These are phyloP conservation scores for Coryphaenoides rupestris DNA, from an alignment of 2,113 vertebrate species.

Conservation along the genomic window DNA sequence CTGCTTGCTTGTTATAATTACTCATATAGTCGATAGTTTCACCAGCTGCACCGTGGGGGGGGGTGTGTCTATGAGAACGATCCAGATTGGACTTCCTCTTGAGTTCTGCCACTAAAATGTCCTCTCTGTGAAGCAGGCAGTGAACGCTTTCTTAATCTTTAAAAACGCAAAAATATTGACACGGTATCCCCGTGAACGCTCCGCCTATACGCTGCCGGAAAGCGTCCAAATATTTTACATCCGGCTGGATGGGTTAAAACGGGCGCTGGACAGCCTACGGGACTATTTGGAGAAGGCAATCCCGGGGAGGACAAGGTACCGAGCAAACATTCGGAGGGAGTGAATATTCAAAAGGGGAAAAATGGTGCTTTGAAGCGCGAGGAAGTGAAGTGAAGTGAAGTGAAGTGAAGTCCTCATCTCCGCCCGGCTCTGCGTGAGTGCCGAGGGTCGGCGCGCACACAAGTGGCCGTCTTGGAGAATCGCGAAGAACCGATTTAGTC, in stretches of 20 bases:
- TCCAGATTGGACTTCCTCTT: too few species aligned
- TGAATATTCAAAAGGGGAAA: slow-evolving; percentile 52
- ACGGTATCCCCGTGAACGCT: slow-evolving; percentile 39
- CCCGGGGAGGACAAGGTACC: neutral
- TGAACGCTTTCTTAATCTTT: too few species aligned
- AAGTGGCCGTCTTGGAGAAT: slow-evolving; percentile 10
- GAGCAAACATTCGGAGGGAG: slow-evolving; percentile 56
- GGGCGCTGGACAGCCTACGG: too few species aligned
- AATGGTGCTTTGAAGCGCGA: slow-evolving; percentile 51
- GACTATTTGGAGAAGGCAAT: slow-evolving; percentile 41
- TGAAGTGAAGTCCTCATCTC: slow-evolving; percentile 38
- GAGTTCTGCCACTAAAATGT: too few species aligned
- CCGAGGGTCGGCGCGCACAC: neutral
- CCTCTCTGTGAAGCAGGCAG: too few species aligned
- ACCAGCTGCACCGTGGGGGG: too few species aligned
- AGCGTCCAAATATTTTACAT: slow-evolving; percentile 65
- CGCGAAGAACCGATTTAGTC: neutral
- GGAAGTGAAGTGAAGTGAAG: too few species aligned
- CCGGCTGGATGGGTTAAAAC: slow-evolving; percentile 46
- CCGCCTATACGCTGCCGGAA: slow-evolving; percentile 36
- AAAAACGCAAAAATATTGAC: slow-evolving; percentile 51
- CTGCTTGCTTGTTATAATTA: too few species aligned
- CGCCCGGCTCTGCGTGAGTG: slow-evolving; percentile 27
- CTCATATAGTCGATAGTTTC: too few species aligned
- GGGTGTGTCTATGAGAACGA: too few species aligned